phyloP scores from a whole-genome alignment of 2,888 invertebrate species.

The Pseudococcus viburni region DNA sequence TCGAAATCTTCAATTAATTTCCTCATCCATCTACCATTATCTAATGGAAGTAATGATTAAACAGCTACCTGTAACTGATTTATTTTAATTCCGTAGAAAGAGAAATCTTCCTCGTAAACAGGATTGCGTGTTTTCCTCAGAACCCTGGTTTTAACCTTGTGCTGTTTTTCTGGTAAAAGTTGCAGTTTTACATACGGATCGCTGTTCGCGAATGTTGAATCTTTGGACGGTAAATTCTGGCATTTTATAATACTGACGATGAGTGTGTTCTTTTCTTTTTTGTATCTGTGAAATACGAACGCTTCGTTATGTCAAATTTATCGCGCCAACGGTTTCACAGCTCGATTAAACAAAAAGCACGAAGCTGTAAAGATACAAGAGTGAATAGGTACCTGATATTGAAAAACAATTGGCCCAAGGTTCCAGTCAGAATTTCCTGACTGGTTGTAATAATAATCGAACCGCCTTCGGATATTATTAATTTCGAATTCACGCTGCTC shows the following conservation, averaged over 20 bases:
- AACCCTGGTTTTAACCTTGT: slow-evolving; percentile 96
- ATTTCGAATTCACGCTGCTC: slow-evolving; percentile 18
- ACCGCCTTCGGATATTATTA: slow-evolving; percentile 37
- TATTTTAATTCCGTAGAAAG: slow-evolving; percentile 93
- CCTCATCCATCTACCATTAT: not conserved
- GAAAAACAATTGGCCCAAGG: slow-evolving; percentile 64
- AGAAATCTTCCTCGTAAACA: slow-evolving; percentile 98
- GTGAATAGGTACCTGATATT: slow-evolving; percentile 52
- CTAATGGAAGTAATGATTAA: too few species aligned
- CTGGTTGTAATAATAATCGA: slow-evolving; percentile 58
- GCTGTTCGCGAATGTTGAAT: slow-evolving; percentile 84
- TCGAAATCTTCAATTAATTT: not conserved
- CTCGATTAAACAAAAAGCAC: not conserved
- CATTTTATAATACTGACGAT: slow-evolving; percentile 94
- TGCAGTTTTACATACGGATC: slow-evolving; percentile 99
- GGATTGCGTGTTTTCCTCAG: slow-evolving; percentile 96
- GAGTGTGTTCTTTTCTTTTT: slow-evolving; percentile 90
- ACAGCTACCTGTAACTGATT: slow-evolving; percentile 80
- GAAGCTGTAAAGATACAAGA: not conserved
- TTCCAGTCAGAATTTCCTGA: slow-evolving; percentile 61
- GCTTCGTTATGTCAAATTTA: not conserved
- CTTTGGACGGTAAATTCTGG: slow-evolving; percentile 88
- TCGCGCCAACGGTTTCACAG: not conserved
- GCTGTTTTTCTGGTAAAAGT: slow-evolving; percentile 96
- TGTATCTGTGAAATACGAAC: slow-evolving; percentile 77